phyloP scores from a whole-genome alignment of 2,888 invertebrate genomes.

The Rapana venosa region DNA sequence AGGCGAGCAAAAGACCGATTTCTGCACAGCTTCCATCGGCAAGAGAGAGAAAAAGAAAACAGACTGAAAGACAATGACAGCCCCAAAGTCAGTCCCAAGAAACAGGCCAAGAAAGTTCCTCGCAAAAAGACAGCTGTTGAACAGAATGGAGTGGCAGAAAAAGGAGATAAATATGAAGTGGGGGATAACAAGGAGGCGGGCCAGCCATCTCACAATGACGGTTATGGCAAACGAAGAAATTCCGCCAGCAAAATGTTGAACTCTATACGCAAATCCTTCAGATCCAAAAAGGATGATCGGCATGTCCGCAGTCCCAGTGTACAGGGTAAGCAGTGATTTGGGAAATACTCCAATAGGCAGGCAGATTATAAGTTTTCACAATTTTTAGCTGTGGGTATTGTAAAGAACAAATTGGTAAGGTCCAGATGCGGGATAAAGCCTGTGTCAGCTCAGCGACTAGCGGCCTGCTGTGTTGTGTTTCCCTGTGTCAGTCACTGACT shows the following conservation, averaged over 20 bases:
- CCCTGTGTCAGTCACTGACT: too few species aligned
- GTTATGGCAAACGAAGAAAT: not conserved
- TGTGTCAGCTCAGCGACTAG: too few species aligned
- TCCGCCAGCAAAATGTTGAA: not conserved
- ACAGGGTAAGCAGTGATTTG: not conserved
- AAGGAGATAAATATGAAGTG: not conserved
- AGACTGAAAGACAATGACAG: conserved; percentile 45
- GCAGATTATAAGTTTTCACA: too few species aligned
- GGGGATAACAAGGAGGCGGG: conserved; percentile 19
- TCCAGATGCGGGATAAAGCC: too few species aligned
- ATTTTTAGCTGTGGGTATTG: too few species aligned
- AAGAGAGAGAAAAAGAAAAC: conserved; percentile 46
- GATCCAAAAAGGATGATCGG: conserved; percentile 3
- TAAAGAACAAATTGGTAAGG: too few species aligned
- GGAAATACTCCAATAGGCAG: too few species aligned
- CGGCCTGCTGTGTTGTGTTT: too few species aligned
- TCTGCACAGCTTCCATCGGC: conserved; percentile 52
- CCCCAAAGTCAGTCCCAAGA: conserved; percentile 37
- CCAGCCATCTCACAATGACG: conserved; percentile 3
- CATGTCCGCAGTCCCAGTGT: not conserved
- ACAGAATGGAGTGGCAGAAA: conserved; percentile 19
- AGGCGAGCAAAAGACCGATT: conserved; percentile 64
- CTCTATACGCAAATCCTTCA: conserved; percentile 33
- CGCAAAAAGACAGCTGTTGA: conserved; percentile 38
- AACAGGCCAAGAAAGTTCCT: conserved; percentile 8